phyloP scores from a whole-genome alignment of 2,888 invertebrate species.

The Leptarthrus brevirostris region DNA sequence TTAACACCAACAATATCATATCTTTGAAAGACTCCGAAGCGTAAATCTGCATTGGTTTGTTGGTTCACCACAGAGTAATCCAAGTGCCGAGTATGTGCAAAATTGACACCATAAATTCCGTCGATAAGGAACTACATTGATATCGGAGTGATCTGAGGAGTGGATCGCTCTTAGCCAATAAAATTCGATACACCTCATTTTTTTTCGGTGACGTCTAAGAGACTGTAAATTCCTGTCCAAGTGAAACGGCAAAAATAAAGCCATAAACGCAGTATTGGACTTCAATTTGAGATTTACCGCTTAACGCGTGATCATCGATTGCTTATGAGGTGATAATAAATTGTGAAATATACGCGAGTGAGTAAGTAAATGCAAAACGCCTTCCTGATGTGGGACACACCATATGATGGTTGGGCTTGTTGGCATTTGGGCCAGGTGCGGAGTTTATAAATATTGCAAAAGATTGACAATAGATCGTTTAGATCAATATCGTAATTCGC shows the following conservation, averaged over 20 bases:
- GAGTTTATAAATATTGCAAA: too few relatives aligned
- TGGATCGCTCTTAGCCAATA: not conserved
- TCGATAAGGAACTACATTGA: not conserved
- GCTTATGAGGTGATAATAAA: not conserved
- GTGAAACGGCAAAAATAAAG: not conserved
- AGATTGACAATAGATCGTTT: too few relatives aligned
- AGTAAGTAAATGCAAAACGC: not conserved
- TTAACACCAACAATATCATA: too few relatives aligned
- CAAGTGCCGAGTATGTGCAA: not conserved
- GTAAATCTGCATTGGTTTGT: too few relatives aligned
- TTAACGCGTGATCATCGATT: not conserved
- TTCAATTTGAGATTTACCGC: not conserved
- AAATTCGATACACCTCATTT: not conserved
- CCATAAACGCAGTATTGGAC: not conserved
- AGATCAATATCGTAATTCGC: too few relatives aligned
- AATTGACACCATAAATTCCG: conserved; percentile 6
- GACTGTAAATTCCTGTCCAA: not conserved
- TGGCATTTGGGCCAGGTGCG: not conserved
- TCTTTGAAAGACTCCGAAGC: too few relatives aligned
- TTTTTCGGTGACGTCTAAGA: not conserved
- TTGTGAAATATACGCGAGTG: not conserved
- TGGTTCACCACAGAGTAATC: too few relatives aligned
- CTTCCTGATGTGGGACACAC: not conserved
- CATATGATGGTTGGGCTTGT: not conserved
- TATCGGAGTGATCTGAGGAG: not conserved